Conservation (phyloP, 2,888 invertebrate species). For the Synanthedon tipuliformis region DNA sequence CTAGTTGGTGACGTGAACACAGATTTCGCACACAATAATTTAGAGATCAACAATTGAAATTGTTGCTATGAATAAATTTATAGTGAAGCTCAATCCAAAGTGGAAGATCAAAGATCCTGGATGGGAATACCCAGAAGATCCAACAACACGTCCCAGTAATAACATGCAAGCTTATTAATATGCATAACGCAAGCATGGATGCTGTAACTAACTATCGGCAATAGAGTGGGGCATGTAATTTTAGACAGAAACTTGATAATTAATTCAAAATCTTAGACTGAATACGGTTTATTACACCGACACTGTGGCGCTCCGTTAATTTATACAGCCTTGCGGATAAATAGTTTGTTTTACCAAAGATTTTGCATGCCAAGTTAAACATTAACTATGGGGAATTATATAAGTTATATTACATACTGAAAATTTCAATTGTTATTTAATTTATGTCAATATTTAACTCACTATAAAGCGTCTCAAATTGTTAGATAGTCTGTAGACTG, state of each 20-base stretch:
- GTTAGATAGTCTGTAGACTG: too few species aligned
- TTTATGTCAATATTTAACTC: too few species aligned
- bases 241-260: constrained; percentile 51
- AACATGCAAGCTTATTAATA: constrained; percentile 52
- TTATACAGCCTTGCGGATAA: constrained; percentile 13
- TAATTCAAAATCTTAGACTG: constrained; percentile 52
- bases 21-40: not conserved
- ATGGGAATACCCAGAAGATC: not conserved
- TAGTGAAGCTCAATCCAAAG: not conserved
- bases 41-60: not conserved
- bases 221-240: constrained; percentile 36
- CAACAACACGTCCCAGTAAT: constrained; percentile 32
- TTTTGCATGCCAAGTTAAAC: not conserved
- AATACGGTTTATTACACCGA: constrained; percentile 38
- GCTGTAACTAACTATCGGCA: constrained; percentile 42
- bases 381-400: not conserved
- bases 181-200: constrained; percentile 51
- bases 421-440: too few species aligned
- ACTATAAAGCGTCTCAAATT: too few species aligned
- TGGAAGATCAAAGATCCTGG: not conserved
- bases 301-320: constrained; percentile 22
- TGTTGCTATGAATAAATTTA: not conserved
- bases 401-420: too few species aligned
- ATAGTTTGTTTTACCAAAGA: not conserved
- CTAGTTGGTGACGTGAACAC: too few species aligned